Percentiles rank a stretch among this genome's conserved stretches.
Evolutionary conservation across 2,888 invertebrate species (phyloP).

Genomic region (Trichogramma evanescens): DNA sequence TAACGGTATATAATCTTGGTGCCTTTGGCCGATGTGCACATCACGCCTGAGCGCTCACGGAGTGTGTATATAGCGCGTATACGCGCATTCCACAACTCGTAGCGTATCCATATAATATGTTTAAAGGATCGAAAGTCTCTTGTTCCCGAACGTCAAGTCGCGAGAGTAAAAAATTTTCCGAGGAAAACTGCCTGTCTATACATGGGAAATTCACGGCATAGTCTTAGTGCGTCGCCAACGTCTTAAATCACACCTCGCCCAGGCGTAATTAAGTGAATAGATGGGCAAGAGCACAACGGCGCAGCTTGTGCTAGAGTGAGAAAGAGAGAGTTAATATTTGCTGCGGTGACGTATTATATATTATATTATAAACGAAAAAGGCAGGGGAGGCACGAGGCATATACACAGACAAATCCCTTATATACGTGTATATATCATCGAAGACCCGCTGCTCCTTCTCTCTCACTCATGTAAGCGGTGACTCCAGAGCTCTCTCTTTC

Average conservation of each 20-base stretch:
- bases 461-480: slow-evolving; percentile 13
- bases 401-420: slow-evolving; percentile 46
- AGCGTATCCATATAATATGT: slow-evolving; percentile 26
- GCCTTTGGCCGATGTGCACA: slow-evolving; percentile 47
- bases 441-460: too few species aligned
- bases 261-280: slow-evolving; percentile 48
- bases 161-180: neutral
- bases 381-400: slow-evolving; percentile 28
- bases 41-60: slow-evolving; percentile 42
- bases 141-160: neutral
- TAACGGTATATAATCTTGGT: slow-evolving; percentile 34
- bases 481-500: neutral
- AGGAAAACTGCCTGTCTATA: neutral
- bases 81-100: slow-evolving; percentile 40
- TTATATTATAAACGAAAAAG: too few species aligned
- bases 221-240: slow-evolving; percentile 27
- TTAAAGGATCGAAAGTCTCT: neutral
- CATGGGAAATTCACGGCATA: neutral
- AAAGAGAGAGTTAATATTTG: slow-evolving; percentile 45
- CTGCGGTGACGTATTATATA: slow-evolving; percentile 44
- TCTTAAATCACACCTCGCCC: slow-evolving; percentile 47
- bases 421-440: slow-evolving; percentile 28
- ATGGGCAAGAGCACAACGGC: slow-evolving; percentile 43
- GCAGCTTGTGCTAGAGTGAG: slow-evolving; percentile 3
- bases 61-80: slow-evolving; percentile 37